Evolutionary conservation across 2,888 invertebrate genomes (phyloP).

Genomic region (Drosophila quinaria): DNA sequence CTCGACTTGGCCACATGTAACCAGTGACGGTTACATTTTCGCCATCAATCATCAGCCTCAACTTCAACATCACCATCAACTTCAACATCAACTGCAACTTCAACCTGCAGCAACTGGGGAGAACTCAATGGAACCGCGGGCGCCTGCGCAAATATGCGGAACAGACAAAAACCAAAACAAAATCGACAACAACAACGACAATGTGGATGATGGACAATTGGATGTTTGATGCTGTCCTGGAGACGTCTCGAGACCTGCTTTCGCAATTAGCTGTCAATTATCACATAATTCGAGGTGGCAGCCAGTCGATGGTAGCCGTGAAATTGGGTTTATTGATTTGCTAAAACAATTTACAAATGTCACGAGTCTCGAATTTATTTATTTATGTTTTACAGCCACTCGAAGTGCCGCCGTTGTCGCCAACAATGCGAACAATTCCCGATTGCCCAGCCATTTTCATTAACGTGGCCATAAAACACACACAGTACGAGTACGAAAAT

Average conservation of each 20-base stretch:
- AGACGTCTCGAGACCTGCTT: slow-evolving; percentile 40
- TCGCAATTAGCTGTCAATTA: slow-evolving; percentile 74
- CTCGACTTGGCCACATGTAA: slow-evolving; percentile 52
- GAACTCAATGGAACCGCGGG: slow-evolving; percentile 37
- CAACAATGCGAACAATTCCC: slow-evolving; percentile 50
- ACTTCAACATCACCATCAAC: slow-evolving; percentile 3
- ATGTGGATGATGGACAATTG: slow-evolving; percentile 45
- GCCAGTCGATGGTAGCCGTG: slow-evolving; percentile 46
- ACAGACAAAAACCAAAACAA: slow-evolving; percentile 51
- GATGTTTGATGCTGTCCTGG: slow-evolving; percentile 43
- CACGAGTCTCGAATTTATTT: slow-evolving; percentile 78
- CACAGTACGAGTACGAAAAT: slow-evolving; percentile 23
- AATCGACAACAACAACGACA: slow-evolving; percentile 33
- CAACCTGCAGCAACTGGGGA: slow-evolving; percentile 35
- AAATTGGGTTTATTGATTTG: slow-evolving; percentile 79
- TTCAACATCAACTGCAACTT: neutral
- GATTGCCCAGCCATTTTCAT: slow-evolving; percentile 55
- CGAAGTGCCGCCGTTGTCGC: slow-evolving; percentile 17
- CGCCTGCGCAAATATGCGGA: slow-evolving; percentile 70
- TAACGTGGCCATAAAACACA: slow-evolving; percentile 66
- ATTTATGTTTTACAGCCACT: slow-evolving; percentile 77
- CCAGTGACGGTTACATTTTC: slow-evolving; percentile 79
- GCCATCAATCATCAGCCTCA: slow-evolving; percentile 64
- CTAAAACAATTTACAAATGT: slow-evolving; percentile 79
- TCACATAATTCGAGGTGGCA: slow-evolving; percentile 48